phyloP scores from a whole-genome alignment of 1,140 invertebrate species.

The Zaprionus gabonicus region DNA sequence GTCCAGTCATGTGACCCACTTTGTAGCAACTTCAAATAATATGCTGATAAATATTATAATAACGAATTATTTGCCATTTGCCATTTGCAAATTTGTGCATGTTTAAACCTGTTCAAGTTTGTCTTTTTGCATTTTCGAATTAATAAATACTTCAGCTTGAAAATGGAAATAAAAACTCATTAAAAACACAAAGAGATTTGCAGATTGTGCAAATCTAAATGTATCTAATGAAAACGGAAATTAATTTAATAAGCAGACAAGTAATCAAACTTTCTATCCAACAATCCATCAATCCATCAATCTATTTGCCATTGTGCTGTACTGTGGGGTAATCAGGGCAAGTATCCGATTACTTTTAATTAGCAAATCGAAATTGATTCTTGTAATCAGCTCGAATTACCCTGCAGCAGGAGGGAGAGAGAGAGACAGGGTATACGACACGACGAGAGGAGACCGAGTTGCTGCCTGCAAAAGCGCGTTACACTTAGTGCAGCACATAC shows the following conservation, averaged over 20 bases:
- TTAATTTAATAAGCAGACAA: conserved; percentile 5
- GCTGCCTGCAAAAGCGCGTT: conserved; percentile 50
- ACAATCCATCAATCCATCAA: background rate
- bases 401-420: background rate
- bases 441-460: conserved; percentile 10
- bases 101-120: background rate
- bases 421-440: conserved; percentile 28
- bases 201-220: background rate
- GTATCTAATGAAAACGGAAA: background rate
- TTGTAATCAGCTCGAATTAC: conserved; percentile 9
- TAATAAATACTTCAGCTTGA: background rate
- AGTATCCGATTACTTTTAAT: conserved; percentile 8
- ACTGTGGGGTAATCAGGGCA: background rate
- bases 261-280: background rate
- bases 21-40: background rate
- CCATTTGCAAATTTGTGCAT: background rate
- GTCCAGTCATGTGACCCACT: background rate
- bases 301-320: background rate
- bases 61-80: background rate
- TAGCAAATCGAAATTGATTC: background rate
- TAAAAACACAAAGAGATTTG: background rate
- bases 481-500: conserved; percentile 40
- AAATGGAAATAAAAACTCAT: background rate
- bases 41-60: background rate
- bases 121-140: background rate